Percentiles rank a stretch among this genome's conserved stretches.
These are phyloP conservation scores for Caenorhabditis latens DNA, from an alignment of 1,140 invertebrate species.

Conservation along the genomic window DNA sequence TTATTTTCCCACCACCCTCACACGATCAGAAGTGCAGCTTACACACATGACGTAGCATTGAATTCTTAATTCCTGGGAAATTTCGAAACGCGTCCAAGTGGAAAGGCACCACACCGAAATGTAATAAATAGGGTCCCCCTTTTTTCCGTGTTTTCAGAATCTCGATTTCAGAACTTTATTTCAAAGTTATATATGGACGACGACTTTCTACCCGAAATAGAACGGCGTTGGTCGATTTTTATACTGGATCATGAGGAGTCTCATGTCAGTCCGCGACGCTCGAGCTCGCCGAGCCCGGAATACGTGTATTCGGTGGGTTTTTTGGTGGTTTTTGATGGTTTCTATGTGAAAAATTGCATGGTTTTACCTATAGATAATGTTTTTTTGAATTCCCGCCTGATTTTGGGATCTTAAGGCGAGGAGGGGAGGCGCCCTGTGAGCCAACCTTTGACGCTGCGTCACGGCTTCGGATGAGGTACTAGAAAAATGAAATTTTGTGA, in stretches of 20 bases:
- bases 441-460: too few relatives aligned
- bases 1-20: too few relatives aligned
- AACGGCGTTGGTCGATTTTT: conserved; percentile 6
- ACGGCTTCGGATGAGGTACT: too few relatives aligned
- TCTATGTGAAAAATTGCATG: background rate
- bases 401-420: too few relatives aligned
- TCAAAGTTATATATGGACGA: background rate
- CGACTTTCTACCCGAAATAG: background rate
- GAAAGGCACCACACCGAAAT: background rate
- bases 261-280: background rate
- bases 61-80: background rate
- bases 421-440: too few relatives aligned
- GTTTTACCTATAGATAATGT: background rate
- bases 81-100: background rate
- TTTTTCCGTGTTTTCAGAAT: background rate
- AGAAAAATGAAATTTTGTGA: too few relatives aligned
- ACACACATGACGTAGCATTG: conserved; percentile 42
- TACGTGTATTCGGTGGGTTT: background rate
- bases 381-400: background rate
- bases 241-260: conserved; percentile 20
- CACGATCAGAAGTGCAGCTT: conserved; percentile 24
- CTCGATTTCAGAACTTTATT: background rate
- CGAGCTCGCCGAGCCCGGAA: background rate
- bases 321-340: background rate
- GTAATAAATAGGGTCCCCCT: background rate